Base-by-base conservation (phyloP, 2,888 invertebrate species). In the Leuctra nigra region DNA sequence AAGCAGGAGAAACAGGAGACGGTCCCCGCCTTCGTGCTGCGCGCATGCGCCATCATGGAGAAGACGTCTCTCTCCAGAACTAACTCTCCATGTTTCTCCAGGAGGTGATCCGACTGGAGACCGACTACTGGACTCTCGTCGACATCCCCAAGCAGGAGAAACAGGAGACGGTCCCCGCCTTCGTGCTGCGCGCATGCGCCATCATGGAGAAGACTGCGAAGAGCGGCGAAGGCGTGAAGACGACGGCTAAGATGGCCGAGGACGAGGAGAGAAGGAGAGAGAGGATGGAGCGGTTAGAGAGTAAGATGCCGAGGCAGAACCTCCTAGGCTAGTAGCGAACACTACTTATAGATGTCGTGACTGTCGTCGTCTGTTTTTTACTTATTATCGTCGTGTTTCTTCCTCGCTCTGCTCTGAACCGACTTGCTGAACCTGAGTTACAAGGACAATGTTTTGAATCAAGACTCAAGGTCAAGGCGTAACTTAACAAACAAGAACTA, bases 61-160 rank as follows among this genome's bases (percentile, higher is more conserved):
- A 91, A 91, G 73, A 88, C 90, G 0, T n/a, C n/a, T n/a, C n/a
- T n/a, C n/a, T n/a, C n/a, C n/a, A n/a, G n/a, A n/a, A n/a, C n/a
- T n/a, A n/a, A n/a, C n/a, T n/a, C n/a, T n/a, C n/a, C n/a, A n/a
- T n/a, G n/a, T n/a, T n/a, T n/a, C n/a, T 22, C 46, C 74, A 91
- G 91, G 91, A 93, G 66, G 92, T 93, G 41, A 91, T 91, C 63
- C 86, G 90, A 63, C 76, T 93, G 67, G 93, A 93, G 75, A 90
- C 91, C 6, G 90, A 93, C 70, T 93, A 94, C 74, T 94, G 94
- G 94, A 89, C 91, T 6, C 74, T 95, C 66, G 88, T 95, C 58
- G 94, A 94, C 72, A 90, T 95, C 59, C 94, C 94, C 35, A 86
- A 88, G 61, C 94, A 95, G 70, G 93, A 94, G 71, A 92, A 93